Conservation (phyloP, 2,797 vertebrate species). For the Sciurus vulgaris region DNA sequence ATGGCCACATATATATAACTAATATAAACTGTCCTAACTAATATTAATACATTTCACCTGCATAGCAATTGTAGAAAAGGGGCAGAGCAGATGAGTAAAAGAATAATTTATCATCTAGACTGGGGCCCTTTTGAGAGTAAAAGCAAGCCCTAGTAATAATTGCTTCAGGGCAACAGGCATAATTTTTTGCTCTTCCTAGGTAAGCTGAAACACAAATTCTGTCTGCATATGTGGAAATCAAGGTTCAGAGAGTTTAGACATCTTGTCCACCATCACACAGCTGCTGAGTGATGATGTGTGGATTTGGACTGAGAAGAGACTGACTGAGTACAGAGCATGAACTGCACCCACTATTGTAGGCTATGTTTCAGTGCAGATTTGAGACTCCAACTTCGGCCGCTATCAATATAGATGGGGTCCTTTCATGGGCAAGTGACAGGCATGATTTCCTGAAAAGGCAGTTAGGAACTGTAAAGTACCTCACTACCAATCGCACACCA, state of each 20-base stretch:
- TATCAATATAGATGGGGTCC: not conserved
- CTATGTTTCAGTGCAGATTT: not conserved
- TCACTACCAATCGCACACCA: not conserved
- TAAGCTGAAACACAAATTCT: not conserved
- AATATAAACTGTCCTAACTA: not conserved
- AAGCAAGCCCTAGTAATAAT: not conserved
- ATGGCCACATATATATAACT: no score
- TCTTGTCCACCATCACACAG: not conserved
- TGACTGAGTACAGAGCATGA: not conserved
- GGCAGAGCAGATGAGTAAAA: not conserved
- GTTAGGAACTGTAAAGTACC: not conserved
- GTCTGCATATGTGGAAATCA: not conserved
- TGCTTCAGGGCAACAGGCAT: not conserved
- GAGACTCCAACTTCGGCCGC: not conserved
- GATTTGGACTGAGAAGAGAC: not conserved
- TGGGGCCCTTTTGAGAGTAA: not conserved
- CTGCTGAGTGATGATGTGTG: not conserved
- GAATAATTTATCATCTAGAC: not conserved
- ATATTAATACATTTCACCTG: not conserved
- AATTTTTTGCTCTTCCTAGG: not conserved
- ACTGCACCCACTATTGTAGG: not conserved
- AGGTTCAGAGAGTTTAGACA: slow-evolving; percentile 9
- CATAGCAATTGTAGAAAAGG: not conserved
- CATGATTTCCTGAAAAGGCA: not conserved
- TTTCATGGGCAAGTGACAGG: not conserved